These are phyloP conservation scores for Oryzias celebensis DNA, from an alignment of 2,113 vertebrate genomes.

Conservation along the genomic window DNA sequence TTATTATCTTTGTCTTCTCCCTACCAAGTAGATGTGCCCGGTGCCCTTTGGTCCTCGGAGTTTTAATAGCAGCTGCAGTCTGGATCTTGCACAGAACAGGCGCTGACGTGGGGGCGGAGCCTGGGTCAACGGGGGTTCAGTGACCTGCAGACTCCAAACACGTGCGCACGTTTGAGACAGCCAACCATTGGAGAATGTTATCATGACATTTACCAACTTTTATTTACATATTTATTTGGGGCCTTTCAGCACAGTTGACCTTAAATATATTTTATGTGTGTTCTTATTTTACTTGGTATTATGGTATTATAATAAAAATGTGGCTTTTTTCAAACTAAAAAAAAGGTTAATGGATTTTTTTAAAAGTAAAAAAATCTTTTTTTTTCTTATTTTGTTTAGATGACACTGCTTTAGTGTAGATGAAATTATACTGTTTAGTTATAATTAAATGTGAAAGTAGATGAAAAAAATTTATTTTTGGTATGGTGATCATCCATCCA, in stretches of 20 bases:
- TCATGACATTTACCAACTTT: too few species aligned
- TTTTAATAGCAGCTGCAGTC: conserved; percentile 46
- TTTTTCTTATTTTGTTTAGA: too few species aligned
- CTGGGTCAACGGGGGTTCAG: conserved; percentile 27
- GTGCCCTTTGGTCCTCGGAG: conserved; percentile 23
- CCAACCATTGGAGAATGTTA: neutral
- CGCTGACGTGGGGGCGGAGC: conserved; percentile 46
- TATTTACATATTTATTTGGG: too few species aligned
- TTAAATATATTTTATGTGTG: neutral
- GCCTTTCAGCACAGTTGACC: too few species aligned
- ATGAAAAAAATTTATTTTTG: too few species aligned
- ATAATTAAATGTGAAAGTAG: too few species aligned
- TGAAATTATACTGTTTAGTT: too few species aligned
- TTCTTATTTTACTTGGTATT: neutral
- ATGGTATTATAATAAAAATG: too few species aligned
- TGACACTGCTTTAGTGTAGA: too few species aligned
- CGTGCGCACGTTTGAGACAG: conserved; percentile 6
- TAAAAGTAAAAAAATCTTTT: too few species aligned
- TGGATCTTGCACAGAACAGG: conserved; percentile 27
- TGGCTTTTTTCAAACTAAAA: neutral
- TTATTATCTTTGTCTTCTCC: neutral
- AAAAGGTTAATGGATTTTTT: neutral
- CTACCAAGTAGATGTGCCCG: conserved; percentile 25
- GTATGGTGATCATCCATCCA: too few species aligned
- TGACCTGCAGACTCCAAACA: conserved; percentile 25